Evolutionary conservation across 2,888 invertebrate species (phyloP).

Genomic region (Drosophila nr. medialis): DNA sequence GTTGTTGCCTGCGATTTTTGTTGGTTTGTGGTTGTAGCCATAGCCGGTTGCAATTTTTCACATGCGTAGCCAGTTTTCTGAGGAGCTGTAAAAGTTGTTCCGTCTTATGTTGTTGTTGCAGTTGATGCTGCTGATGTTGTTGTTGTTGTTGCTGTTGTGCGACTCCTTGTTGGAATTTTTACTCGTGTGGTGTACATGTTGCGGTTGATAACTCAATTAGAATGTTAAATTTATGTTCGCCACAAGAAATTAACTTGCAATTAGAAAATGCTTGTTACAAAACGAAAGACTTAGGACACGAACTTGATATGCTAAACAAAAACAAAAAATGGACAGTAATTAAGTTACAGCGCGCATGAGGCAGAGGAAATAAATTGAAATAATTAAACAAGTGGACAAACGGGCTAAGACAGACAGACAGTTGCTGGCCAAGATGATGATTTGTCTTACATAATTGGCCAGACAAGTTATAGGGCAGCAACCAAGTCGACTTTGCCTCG

Average conservation of each 20-base stretch:
- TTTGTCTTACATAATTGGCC: constrained; percentile 60
- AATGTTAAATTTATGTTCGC: constrained; percentile 82
- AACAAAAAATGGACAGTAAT: constrained; percentile 31
- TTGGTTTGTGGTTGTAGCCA: constrained; percentile 54
- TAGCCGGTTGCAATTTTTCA: constrained; percentile 74
- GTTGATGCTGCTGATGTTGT: constrained; percentile 23
- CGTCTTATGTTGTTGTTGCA: constrained; percentile 39
- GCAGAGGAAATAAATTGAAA: constrained; percentile 67
- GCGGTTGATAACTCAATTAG: constrained; percentile 82
- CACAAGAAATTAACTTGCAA: constrained; percentile 82
- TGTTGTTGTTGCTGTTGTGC: constrained; percentile 27
- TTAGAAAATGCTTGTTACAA: constrained; percentile 73
- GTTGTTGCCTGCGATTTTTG: constrained; percentile 41
- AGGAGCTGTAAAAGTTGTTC: constrained; percentile 72
- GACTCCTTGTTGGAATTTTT: constrained; percentile 61
- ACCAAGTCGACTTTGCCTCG: constrained; percentile 15
- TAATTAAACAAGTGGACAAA: constrained; percentile 68
- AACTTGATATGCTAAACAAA: constrained; percentile 57
- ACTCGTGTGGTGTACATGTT: constrained; percentile 69
- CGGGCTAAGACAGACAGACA: constrained; percentile 15
- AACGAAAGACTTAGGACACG: constrained; percentile 73
- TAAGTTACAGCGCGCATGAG: constrained; percentile 34
- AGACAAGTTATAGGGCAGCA: constrained; percentile 60
- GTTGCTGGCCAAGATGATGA: constrained; percentile 38
- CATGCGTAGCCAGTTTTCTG: constrained; percentile 77